Evolutionary conservation across 2,888 invertebrate genomes (phyloP).

Genomic region (Stenotaenia linearis): DNA sequence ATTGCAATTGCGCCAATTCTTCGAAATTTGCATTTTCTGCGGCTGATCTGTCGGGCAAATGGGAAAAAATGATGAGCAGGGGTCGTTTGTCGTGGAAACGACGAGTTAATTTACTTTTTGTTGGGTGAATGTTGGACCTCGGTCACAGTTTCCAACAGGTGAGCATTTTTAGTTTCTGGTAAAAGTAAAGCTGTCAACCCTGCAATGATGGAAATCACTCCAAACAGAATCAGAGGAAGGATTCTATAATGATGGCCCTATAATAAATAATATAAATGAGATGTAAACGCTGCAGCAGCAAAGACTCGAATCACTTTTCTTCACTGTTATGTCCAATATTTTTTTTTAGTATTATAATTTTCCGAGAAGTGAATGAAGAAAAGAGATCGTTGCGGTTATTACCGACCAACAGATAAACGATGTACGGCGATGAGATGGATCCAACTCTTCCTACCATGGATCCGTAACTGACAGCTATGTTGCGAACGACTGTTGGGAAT

Average conservation of each 20-base stretch:
- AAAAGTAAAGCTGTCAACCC: background rate
- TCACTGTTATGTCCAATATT: no score
- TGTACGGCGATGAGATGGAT: conserved; percentile 68
- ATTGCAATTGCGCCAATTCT: background rate
- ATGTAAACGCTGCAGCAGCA: no score
- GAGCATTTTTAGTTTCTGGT: background rate
- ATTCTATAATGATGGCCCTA: background rate
- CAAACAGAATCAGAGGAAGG: background rate
- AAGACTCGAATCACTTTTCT: no score
- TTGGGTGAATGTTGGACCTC: background rate
- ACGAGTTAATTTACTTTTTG: background rate
- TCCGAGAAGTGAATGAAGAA: no score
- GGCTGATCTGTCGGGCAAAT: background rate
- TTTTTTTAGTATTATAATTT: no score
- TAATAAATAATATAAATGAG: background rate
- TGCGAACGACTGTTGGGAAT: conserved; percentile 65
- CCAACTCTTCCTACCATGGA: conserved; percentile 71
- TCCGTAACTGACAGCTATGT: conserved; percentile 66
- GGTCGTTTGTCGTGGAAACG: no score
- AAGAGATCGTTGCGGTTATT: no score
- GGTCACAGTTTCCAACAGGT: background rate
- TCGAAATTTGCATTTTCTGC: background rate
- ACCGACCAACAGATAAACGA: conserved; percentile 45
- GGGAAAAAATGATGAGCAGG: no score
- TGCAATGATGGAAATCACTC: background rate